Evolutionary conservation across 2,888 invertebrate genomes (phyloP).

Genomic region (Aleiodes testaceus): DNA sequence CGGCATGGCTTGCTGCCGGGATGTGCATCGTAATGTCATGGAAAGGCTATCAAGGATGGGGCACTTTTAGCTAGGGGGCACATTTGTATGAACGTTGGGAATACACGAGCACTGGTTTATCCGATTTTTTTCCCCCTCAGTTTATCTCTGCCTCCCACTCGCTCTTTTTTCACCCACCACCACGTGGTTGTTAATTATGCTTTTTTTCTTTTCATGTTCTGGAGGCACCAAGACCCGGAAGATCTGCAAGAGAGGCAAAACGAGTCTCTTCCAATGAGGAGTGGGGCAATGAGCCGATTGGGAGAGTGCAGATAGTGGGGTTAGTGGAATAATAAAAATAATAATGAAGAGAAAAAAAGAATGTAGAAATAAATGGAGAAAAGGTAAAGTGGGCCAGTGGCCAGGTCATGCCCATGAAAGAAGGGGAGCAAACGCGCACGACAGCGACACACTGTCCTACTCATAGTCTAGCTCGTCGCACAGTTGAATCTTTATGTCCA

Average conservation of each 20-base stretch:
- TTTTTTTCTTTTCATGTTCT: not conserved
- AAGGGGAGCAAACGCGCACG: constrained; percentile 68
- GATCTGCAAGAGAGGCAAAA: constrained; percentile 9
- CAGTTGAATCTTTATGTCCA: constrained; percentile 55
- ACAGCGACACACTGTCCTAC: constrained; percentile 73
- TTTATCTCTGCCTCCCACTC: constrained; percentile 2
- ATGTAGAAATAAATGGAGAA: constrained; percentile 58
- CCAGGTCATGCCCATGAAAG: constrained; percentile 68
- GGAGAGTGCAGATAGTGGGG: constrained; percentile 20
- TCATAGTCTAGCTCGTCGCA: constrained; percentile 60
- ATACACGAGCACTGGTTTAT: constrained; percentile 62
- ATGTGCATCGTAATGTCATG: constrained; percentile 59
- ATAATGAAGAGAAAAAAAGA: constrained; percentile 13
- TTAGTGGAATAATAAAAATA: constrained; percentile 28
- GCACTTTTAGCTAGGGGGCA: constrained; percentile 51
- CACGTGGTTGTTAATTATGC: constrained; percentile 9
- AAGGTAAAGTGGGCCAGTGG: constrained; percentile 70
- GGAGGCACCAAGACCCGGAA: constrained; percentile 4
- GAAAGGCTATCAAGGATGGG: constrained; percentile 30
- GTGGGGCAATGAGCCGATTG: constrained; percentile 9
- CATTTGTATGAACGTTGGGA: constrained; percentile 61
- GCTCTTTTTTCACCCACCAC: not conserved
- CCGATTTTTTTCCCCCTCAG: not conserved
- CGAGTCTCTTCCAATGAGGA: constrained; percentile 33
- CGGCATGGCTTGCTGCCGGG: constrained; percentile 63